phyloP scores from a whole-genome alignment of 92 coral and sea anemone genomes.

The Pocillopora grandis region DNA sequence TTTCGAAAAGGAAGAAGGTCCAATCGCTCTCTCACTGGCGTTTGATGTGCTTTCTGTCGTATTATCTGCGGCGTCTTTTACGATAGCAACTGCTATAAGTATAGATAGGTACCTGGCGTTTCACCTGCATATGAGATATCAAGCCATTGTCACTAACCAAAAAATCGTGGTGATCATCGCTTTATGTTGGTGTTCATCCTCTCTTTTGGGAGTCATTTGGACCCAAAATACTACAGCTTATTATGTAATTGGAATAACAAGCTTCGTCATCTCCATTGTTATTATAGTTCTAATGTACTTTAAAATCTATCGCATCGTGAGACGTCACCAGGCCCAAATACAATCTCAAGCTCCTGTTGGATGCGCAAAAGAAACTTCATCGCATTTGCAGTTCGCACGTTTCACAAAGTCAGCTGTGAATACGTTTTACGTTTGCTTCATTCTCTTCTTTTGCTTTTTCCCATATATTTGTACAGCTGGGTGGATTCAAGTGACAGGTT shows the following conservation, averaged over 20 bases:
- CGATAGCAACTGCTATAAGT: slow-evolving; percentile 31
- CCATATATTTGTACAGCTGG: slow-evolving; percentile 11
- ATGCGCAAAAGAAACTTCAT: too few relatives aligned
- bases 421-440: slow-evolving; percentile 38
- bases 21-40: not conserved
- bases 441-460: slow-evolving; percentile 22
- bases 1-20: not conserved
- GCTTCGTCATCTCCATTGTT: not conserved
- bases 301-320: slow-evolving; percentile 36
- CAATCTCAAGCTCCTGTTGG: too few relatives aligned
- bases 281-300: slow-evolving; percentile 20
- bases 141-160: slow-evolving; percentile 22
- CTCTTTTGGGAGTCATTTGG: slow-evolving; percentile 19
- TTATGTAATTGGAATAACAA: not conserved
- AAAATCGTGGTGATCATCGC: not conserved
- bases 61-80: slow-evolving; percentile 30
- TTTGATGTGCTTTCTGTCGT: slow-evolving; percentile 25
- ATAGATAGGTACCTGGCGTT: slow-evolving; percentile 37
- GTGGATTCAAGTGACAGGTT: slow-evolving; percentile 17
- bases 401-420: slow-evolving; percentile 31
- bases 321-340: too few relatives aligned
- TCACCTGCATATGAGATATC: slow-evolving; percentile 37
- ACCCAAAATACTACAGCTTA: not conserved
- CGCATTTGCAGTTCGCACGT: too few relatives aligned
- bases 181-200: not conserved